Percentiles rank a stretch among this genome's conserved stretches.
phyloP scores from a whole-genome alignment of 2,888 invertebrate species.

The Drosophila yooni region DNA sequence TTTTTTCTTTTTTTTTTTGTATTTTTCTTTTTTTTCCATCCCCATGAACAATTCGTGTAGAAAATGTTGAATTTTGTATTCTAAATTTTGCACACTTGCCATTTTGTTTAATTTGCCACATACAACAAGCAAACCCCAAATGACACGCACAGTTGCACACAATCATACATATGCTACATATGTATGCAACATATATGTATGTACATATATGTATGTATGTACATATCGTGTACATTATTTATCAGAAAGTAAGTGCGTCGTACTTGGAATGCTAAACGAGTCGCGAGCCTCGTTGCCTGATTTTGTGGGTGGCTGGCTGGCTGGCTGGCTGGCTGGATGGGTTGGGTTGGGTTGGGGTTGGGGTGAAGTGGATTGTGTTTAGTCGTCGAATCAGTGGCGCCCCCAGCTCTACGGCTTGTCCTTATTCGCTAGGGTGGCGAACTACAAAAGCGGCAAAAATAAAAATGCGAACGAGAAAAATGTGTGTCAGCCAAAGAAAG shows the following conservation, averaged over 20 bases:
- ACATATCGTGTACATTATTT: constrained; percentile 58
- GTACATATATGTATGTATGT: not conserved
- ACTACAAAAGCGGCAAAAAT: constrained; percentile 10
- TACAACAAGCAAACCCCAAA: constrained; percentile 24
- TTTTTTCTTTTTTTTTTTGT: not conserved
- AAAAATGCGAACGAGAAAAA: constrained; percentile 55
- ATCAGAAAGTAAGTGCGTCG: constrained; percentile 57
- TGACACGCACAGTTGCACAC: constrained; percentile 36
- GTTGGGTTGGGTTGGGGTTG: constrained; percentile 28
- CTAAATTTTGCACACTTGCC: constrained; percentile 70
- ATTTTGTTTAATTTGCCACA: constrained; percentile 67
- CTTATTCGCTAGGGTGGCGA: constrained; percentile 28
- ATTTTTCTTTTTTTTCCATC: not conserved
- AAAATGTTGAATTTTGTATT: constrained; percentile 35
- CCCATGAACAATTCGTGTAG: constrained; percentile 6
- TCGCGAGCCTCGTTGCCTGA: constrained; percentile 27
- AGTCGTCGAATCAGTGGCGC: constrained; percentile 9
- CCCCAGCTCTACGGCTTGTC: not conserved
- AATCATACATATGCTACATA: constrained; percentile 2
- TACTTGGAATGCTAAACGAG: constrained; percentile 45
- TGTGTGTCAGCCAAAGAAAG: constrained; percentile 53
- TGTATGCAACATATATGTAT: not conserved
- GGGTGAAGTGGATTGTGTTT: constrained; percentile 28
- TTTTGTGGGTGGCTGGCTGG: constrained; percentile 20
- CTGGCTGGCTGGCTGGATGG: not conserved